Base-by-base conservation (phyloP, 2,888 invertebrate genomes). In the Disparrhopalites patrizii region DNA sequence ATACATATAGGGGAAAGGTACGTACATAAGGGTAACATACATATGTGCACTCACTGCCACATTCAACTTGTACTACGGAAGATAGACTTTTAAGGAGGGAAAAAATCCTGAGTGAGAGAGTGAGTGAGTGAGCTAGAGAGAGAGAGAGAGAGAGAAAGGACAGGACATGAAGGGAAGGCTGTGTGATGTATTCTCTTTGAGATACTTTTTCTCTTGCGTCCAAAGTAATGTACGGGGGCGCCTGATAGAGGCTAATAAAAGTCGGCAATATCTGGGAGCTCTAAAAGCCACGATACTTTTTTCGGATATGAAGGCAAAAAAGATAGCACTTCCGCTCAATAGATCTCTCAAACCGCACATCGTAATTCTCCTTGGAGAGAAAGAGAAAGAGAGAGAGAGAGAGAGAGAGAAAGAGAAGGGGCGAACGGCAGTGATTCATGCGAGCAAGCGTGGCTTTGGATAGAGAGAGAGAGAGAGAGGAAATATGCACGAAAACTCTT, bases 261-360 rank as follows among this genome's bases (percentile, higher is more conserved):
- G 70, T 74, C 72, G 74, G 73, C 74, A 74, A 72, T 74, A 69
- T 73, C 70, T 68, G 66, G 67, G 64, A 73, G 68, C 68, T 68
- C 68, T 68, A 68, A 68, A 70, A 71, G 67, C 62, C 69, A 62
- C 55, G 36, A 40, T 57, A 40, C 61, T 62, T 67, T 68, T 47
- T 68, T 68, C 65, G 67, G 68, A 66, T 66, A 68, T 70, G 66
- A 67, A 69, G 69, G 70, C 58, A 71, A 70, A 71, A 71, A 71
- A 73, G 73, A 75, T 75, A 75, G 75, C 73, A 75, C 75, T 75
- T 75, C 75, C 73, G 73, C 73, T 73, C 71, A 73, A 73, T 73
- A 71, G 71, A 73, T 75, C 73, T 73, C 70, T 70, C 66, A 69
- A 73, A 73, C 75, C 73, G 72, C 73, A 75, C 72, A 69, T 73